Base-by-base conservation (phyloP, 2,113 vertebrate genomes). In the Thryonomys swinderianus region DNA sequence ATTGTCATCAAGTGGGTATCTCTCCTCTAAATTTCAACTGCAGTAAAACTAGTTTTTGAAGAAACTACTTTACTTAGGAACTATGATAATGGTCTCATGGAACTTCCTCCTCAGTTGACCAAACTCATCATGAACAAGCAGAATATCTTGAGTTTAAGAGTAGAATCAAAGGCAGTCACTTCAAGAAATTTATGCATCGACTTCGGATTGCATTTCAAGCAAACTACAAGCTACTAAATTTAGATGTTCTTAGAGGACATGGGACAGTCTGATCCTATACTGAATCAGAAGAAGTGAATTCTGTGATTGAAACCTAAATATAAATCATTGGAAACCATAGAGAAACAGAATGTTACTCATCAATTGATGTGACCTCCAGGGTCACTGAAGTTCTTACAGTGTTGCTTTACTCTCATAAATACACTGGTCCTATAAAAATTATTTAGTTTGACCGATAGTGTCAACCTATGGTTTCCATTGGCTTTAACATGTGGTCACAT, bases 41-140 rank as follows among this genome's bases (percentile, higher is more conserved):
- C 42, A 73, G 12, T 18, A 55, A 90, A 57, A 85, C 11, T 16
- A 37, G n/a, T 73, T 85, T 86, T 88, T 37, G 53, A 96, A 90
- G 93, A 96, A 97, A 95, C 90, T 45, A 27, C 67, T 57, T 45
- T 55, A 67, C 85, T 83, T 74, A 37, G 37, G 79, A 80, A 42
- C 55, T 45, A 71, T 11, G 93, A 95, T 95, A 95, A 95, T n/a
- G 34, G 40, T 92, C 23, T 86, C 51, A 34, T 37, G 84, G 37
- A 84, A 90, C 90, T 97, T 96, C 86, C 94, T 92, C 25, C 83
- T 85, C 91, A 7, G 55, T 87, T 97, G 97, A 91, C 74, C 66
- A 95, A 92, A 88, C 88, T 34, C 40, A 81, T 82, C 85, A 16
- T 89, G 90, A 96, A 88, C 48, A 87, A 94, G 89, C 95, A 93